Base-by-base conservation (phyloP, 1,140 invertebrate species). In the Microvelia longipes region DNA sequence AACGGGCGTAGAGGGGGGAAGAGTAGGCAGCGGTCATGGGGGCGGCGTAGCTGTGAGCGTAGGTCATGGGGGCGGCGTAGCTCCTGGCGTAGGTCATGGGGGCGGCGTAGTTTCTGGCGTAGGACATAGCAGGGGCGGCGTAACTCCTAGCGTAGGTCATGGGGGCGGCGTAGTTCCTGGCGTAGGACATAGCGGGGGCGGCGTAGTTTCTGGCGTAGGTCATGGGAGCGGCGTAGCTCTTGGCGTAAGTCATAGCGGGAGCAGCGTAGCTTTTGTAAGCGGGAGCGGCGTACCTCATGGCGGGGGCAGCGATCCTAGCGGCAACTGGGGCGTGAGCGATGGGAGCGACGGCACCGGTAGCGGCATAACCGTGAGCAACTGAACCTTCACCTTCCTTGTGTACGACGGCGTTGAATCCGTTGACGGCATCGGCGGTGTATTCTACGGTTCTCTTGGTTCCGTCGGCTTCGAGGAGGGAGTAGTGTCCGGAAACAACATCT, bases 21-120 rank as follows among this genome's bases (percentile, higher is more conserved):
- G 19, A 11, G 19, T 11, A 60, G 35, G 11, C 35, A 60, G 35
- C 35, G 19, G 19, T 19, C 35, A 80, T 85, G 28, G 78, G 75
- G 73, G 85, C 84, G 15, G 79, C 77, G 35, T 77, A 77, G 69
- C 83, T 76, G 88, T 86, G 0, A 82, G 73, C 69, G 73, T 76
- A 68, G 80, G 74, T 29, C 81, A 73, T 2, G 78, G 75, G 19
- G 78, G 30, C 1, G 77, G 75, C 2, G 75, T 75, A 28, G 76
- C 78, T 13, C 11, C 35, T 11, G 11, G 19, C n/a, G 35, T 19
- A 19, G 19, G 35, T 19, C 11, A 19, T 60, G 19, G 35, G 35
- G 19, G 35, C 35, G 19, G 35, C 35, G 19, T 74, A 25, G 30
- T 68, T 65, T 1, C 26, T 35, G 19, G 73, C 70, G n/a, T 62